These are phyloP conservation scores for Drosophila paulistorum DNA, from an alignment of 1,140 invertebrate genomes.

Conservation along the genomic window DNA sequence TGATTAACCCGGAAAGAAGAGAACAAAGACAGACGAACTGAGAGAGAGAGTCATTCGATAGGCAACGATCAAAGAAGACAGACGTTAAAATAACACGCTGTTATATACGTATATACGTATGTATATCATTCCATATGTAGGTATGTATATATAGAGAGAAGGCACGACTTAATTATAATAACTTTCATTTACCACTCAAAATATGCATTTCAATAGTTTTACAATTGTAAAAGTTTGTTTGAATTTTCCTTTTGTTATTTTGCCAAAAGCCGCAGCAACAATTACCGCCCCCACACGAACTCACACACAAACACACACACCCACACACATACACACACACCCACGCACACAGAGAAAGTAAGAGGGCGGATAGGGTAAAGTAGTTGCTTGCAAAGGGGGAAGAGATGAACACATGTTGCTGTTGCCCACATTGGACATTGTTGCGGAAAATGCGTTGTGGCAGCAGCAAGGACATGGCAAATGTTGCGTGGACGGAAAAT, in stretches of 20 bases:
- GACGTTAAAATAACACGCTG: no score
- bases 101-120: not conserved
- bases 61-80: no score
- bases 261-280: slow-evolving; percentile 33
- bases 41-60: no score
- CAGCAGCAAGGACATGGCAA: slow-evolving; percentile 23
- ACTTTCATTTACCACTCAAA: slow-evolving; percentile 29
- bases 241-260: slow-evolving; percentile 12
- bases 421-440: slow-evolving; percentile 22
- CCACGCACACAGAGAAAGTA: not conserved
- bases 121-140: not conserved
- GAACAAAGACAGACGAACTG: no score
- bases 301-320: not conserved
- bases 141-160: not conserved
- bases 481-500: not conserved
- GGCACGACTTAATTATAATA: slow-evolving; percentile 49
- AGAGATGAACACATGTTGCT: slow-evolving; percentile 48
- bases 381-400: not conserved
- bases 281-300: slow-evolving; percentile 27
- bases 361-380: not conserved
- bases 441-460: slow-evolving; percentile 22
- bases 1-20: no score
- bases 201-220: slow-evolving; percentile 40
- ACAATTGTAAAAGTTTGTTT: slow-evolving; percentile 11
- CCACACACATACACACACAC: slow-evolving; percentile 1